These are phyloP conservation scores for Latrodectus geometricus DNA, from an alignment of 1,140 invertebrate species.

Conservation along the genomic window DNA sequence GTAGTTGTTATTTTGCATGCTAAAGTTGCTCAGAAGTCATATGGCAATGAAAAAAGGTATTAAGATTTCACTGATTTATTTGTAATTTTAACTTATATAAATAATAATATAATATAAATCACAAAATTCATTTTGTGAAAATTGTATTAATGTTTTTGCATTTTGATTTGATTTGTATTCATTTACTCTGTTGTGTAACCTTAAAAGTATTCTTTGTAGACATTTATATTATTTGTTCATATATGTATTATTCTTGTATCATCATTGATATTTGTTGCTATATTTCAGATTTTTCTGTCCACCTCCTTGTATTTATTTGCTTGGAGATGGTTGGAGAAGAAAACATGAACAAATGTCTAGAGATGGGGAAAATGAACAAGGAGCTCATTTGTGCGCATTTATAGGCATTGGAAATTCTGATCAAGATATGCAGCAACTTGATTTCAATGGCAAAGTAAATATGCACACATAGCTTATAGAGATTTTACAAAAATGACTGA, in stretches of 20 bases:
- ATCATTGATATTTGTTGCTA: background rate
- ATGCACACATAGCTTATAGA: too few relatives aligned
- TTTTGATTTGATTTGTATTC: too few relatives aligned
- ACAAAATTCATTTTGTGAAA: too few relatives aligned
- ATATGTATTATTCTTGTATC: too few relatives aligned
- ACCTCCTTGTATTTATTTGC: constrained; percentile 98
- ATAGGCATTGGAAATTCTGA: constrained; percentile 99
- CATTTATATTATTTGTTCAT: too few relatives aligned
- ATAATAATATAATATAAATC: too few relatives aligned
- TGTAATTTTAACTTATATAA: too few relatives aligned
- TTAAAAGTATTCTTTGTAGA: too few relatives aligned
- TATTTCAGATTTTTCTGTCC: constrained; percentile 91
- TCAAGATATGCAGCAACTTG: constrained; percentile 98
- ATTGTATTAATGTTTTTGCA: too few relatives aligned
- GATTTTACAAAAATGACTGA: too few relatives aligned
- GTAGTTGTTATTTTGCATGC: constrained; percentile 97
- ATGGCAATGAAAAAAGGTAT: constrained; percentile 96
- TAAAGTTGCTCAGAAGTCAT: constrained; percentile 98
- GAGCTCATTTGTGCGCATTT: constrained; percentile 93
- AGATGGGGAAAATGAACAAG: constrained; percentile 86
- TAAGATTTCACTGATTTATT: too few relatives aligned
- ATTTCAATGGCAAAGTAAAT: constrained; percentile 83
- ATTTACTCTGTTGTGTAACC: too few relatives aligned
- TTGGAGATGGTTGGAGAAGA: constrained; percentile 96
- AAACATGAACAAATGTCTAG: constrained; percentile 90